phyloP scores from a whole-genome alignment of 2,888 invertebrate species.

The Apodemia hepburni region DNA sequence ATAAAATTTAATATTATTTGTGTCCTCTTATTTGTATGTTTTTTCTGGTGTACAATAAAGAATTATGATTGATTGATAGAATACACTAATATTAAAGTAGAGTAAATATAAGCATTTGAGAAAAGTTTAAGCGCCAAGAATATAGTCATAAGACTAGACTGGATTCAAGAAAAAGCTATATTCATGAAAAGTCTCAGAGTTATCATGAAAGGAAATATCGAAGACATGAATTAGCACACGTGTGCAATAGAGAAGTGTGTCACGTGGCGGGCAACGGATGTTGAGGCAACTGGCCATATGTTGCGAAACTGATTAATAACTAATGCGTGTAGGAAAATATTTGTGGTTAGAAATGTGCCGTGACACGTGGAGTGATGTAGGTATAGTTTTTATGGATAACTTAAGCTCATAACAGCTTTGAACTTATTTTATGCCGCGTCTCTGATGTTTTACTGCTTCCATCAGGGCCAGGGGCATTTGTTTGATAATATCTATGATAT shows the following conservation, averaged over 20 bases:
- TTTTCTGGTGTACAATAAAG: too few relatives aligned
- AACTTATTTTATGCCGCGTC: neutral
- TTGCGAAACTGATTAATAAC: constrained; percentile 40
- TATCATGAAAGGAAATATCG: constrained; percentile 24
- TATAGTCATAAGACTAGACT: too few relatives aligned
- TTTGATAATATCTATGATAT: too few relatives aligned
- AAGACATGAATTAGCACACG: constrained; percentile 32
- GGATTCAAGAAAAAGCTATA: neutral
- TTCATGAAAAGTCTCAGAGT: constrained; percentile 11
- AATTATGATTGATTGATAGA: too few relatives aligned
- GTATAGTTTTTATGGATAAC: constrained; percentile 25
- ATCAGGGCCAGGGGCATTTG: too few relatives aligned
- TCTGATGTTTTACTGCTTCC: neutral
- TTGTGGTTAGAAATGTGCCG: constrained; percentile 26
- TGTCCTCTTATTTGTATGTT: too few relatives aligned
- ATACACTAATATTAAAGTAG: too few relatives aligned
- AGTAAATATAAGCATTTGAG: too few relatives aligned
- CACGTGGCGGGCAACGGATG: constrained; percentile 44
- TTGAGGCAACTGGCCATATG: constrained; percentile 38
- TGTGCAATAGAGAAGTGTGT: constrained; percentile 33
- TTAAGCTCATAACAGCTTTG: constrained; percentile 18
- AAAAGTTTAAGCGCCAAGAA: too few relatives aligned
- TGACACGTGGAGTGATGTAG: constrained; percentile 32
- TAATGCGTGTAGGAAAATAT: constrained; percentile 29
- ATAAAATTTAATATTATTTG: too few relatives aligned